Evolutionary conservation across 2,888 invertebrate species (phyloP).

Genomic region (Spilarctia lutea): DNA sequence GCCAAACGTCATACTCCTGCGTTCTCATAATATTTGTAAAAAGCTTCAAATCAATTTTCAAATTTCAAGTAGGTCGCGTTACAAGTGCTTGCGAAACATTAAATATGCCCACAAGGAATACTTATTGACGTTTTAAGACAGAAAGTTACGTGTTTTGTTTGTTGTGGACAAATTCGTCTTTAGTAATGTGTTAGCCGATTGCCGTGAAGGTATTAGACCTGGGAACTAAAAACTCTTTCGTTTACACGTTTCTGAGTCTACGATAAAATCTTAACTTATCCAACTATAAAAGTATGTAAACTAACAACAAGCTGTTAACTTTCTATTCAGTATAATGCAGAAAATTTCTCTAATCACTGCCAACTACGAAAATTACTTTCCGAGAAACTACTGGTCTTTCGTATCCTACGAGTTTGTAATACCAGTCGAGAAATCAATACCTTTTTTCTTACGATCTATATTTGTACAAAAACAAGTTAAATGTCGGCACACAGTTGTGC

Average conservation of each 20-base stretch:
- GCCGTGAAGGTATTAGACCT: background rate
- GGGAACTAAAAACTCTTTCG: background rate
- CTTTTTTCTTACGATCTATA: slow-evolving; percentile 23
- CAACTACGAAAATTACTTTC: slow-evolving; percentile 43
- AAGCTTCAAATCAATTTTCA: too few relatives aligned
- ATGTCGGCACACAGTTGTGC: slow-evolving; percentile 41
- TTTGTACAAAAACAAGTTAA: slow-evolving; percentile 36
- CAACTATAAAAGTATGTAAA: slow-evolving; percentile 11
- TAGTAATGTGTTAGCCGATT: background rate
- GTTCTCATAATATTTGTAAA: too few relatives aligned
- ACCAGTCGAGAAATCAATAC: slow-evolving; percentile 20
- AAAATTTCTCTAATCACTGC: slow-evolving; percentile 45
- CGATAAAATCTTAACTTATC: slow-evolving; percentile 6
- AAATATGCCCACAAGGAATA: background rate
- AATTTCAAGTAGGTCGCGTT: too few relatives aligned
- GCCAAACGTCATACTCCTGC: too few relatives aligned
- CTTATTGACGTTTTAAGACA: too few relatives aligned
- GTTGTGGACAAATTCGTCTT: background rate
- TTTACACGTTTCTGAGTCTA: slow-evolving; percentile 1
- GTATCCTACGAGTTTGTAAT: slow-evolving; percentile 23
- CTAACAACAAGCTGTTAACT: slow-evolving; percentile 29
- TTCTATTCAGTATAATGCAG: slow-evolving; percentile 47
- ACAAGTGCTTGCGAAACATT: too few relatives aligned
- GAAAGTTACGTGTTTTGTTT: background rate
- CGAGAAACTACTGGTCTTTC: slow-evolving; percentile 24